Evolutionary conservation across 1,140 invertebrate genomes (phyloP).

Genomic region (Ceratosolen solmsi): DNA sequence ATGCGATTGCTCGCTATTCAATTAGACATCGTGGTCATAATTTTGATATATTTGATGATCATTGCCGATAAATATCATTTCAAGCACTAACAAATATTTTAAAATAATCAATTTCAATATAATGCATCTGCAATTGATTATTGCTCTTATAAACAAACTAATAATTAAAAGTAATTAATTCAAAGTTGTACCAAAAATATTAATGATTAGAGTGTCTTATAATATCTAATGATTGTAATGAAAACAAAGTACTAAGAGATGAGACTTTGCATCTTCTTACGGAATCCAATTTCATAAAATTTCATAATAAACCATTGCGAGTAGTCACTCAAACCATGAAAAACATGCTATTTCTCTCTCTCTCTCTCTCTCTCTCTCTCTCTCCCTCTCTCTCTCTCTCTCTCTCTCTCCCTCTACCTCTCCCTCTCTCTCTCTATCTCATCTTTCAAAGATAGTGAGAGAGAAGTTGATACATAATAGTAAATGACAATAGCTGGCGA

Average conservation of each 20-base stretch:
- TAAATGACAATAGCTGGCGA: not conserved
- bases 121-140: no score
- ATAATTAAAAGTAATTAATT: no score
- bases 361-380: not conserved
- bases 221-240: no score
- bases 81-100: no score
- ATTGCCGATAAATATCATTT: no score
- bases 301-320: not conserved
- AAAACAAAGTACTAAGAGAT: not conserved
- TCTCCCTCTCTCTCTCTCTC: no score
- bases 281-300: constrained; percentile 6
- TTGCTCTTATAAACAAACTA: no score
- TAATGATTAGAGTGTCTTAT: no score
- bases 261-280: not conserved
- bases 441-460: not conserved
- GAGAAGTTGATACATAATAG: not conserved
- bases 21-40: not conserved
- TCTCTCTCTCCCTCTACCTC: no score
- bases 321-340: not conserved
- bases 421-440: not conserved
- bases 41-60: not conserved
- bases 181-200: no score
- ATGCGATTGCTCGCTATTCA: not conserved
- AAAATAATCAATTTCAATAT: no score
- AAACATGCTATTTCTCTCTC: not conserved